phyloP scores from a whole-genome alignment of 2,113 vertebrate species.

The human (Homo sapiens) region GRCh38 chr2:161780501-161781000 shows the following conservation, averaged over 20 bases:
- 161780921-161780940: neutral
- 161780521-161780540: neutral
- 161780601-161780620: slow-evolving; percentile 17
- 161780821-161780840: neutral
- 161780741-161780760: neutral
- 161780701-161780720: neutral
- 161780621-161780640: neutral
- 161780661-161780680: slow-evolving; percentile 23
- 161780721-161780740: neutral
- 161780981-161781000: neutral
- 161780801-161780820: neutral
- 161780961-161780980: neutral
- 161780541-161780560: neutral
- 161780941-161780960: neutral
- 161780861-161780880: neutral
- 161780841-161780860: neutral
- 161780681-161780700: slow-evolving; percentile 9
- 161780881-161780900: slow-evolving; percentile 10
- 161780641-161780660: neutral
- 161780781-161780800: neutral
- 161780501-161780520: neutral
- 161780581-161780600: slow-evolving; percentile 19
- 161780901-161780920: neutral
- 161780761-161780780: slow-evolving; percentile 40
- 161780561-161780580: slow-evolving; percentile 34